Evolutionary conservation across 2,888 invertebrate species (phyloP), one percentile per base, ranked within the genome.

Genomic region (Microctonus brassicae): DNA sequence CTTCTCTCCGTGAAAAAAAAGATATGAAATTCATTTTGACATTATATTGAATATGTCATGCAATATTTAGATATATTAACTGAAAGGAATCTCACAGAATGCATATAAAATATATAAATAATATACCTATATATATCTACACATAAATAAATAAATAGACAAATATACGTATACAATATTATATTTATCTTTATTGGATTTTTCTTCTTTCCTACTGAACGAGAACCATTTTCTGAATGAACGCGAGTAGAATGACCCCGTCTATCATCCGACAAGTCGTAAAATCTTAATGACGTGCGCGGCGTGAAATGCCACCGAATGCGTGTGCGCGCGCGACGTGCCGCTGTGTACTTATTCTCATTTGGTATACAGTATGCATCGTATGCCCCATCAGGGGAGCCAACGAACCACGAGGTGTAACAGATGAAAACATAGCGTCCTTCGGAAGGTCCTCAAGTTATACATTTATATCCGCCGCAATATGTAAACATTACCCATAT

Each of bases 241-340:
- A 79, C 42, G 63, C 74, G 76, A 78, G 79, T 76, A 73, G 77
- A 81, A 81, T 78, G 79, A 79, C 78, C 79, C 79, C 79, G 80
- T 78, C 77, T 77, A 78, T 81, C 79, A 78, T 80, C 74, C 77
- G 62, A 75, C 77, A 76, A 79, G 75, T 79, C 82, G 82, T 81
- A 84, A 84, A 83, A 78, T 80, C 80, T 79, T 81, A 83, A 83
- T 82, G 79, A 82, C 79, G 76, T 76, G 74, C 75, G 77, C 77
- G 69, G 73, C 75, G 77, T 78, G 76, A 81, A 79, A 77, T 78
- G 74, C 75, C 71, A 76, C 73, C 74, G 71, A 76, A 78, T 78
- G 74, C 70, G 71, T 64, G 66, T 22, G 68, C 64, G 69, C 72
- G 70, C 70, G 65, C 64, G 61, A 42, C 33, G 52, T 26, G 57